Evolutionary conservation across 2,888 invertebrate genomes (phyloP), one percentile per base, ranked within the genome.

Genomic region (Erebia palarica): DNA sequence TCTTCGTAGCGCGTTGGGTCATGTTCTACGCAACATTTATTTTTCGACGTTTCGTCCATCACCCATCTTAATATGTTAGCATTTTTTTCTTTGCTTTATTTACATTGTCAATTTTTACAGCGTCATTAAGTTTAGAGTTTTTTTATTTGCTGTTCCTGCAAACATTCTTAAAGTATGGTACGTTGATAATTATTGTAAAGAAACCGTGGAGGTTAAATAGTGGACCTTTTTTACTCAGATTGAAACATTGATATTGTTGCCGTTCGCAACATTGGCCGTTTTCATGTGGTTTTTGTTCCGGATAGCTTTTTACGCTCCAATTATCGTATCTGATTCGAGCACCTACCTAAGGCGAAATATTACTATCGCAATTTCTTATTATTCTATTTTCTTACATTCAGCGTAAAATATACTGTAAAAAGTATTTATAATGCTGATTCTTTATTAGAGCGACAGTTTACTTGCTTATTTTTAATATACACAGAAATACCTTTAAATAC

Each of bases 241-340:
- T 69, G 44, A 73, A 69, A 69, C 59, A 68, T 58, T 65, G 69
- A 72, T 68, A 63, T 57, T 67, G 18, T 49, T 71, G 57, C 57
- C 69, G 68, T 51, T 49, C 69, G 58, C 51, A 57, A 53, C 67
- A 73, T 61, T 55, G 66, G 60, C 63, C 14, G 59, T 74, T 47
- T 47, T 47, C 47, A 7, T 36, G 36, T 36, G 5, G 75, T 73
- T 76, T 75, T 68, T 61, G 60, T 57, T 27, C 57, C 58, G 63
- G 67, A 68, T 71, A 68, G 69, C 58, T 74, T 66, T 68, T 75
- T 71, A 61, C 72, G 66, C 44, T 68, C 65, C 61, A 72, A 69
- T 68, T 66, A 73, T 73, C 70, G 47, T n/a, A 60, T 57, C 71
- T 49, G 68, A 68, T 72, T 68, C 53, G 16, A 66, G 49, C 27